Conservation (phyloP, 2,113 vertebrate genomes). For the Oxyura jamaicensis region DNA sequence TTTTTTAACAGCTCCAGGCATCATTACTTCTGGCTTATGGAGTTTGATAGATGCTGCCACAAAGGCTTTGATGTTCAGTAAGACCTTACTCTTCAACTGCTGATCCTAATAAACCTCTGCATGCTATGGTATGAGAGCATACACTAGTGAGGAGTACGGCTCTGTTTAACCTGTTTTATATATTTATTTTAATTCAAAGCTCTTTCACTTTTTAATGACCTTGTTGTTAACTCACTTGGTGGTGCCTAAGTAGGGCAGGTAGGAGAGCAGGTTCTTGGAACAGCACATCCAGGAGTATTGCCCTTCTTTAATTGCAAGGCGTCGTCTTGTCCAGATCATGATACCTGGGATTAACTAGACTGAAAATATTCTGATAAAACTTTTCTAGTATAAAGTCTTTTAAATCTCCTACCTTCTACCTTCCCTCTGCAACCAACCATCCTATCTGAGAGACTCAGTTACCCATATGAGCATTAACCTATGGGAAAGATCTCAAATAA, state of each 20-base stretch:
- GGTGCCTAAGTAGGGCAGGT: too few species aligned
- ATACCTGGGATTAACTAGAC: not conserved
- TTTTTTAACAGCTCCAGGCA: not conserved
- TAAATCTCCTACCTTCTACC: not conserved
- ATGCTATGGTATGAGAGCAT: not conserved
- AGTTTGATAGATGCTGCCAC: not conserved
- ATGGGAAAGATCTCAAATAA: not conserved
- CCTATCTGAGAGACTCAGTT: not conserved
- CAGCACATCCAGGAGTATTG: accelerated
- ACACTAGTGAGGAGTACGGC: not conserved
- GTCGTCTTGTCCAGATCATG: not conserved
- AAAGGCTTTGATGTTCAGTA: not conserved
- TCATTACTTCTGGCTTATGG: not conserved
- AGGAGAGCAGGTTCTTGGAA: not conserved
- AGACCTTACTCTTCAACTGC: not conserved
- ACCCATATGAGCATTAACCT: not conserved
- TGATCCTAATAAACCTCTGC: not conserved
- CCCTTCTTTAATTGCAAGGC: not conserved
- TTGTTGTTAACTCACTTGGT: not conserved
- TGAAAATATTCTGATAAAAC: not conserved
- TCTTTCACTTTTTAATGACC: not conserved
- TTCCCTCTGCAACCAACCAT: not conserved
- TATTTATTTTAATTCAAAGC: not conserved
- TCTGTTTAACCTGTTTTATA: not conserved
- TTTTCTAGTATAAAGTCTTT: not conserved